phyloP scores from a whole-genome alignment of 2,797 vertebrate species.

The Paratrypauchen microcephalus region DNA sequence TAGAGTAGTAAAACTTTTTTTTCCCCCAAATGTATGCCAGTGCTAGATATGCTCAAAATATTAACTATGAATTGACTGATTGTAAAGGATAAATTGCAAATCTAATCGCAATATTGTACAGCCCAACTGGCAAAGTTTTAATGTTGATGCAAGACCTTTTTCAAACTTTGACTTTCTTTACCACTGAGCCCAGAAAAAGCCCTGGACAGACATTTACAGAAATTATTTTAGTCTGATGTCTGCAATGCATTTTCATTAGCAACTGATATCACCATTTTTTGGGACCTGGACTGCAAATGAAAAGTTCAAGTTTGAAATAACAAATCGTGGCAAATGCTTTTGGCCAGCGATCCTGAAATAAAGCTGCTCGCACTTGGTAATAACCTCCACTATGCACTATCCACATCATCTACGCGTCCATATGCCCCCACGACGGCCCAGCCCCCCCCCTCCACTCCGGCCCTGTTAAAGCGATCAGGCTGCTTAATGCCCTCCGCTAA shows the following conservation, averaged over 20 bases:
- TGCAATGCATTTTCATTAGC: constrained; percentile 29
- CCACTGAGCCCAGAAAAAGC: neutral
- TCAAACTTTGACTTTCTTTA: neutral
- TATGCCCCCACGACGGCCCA: constrained; percentile 13
- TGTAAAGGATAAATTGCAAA: no score
- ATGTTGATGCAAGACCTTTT: neutral
- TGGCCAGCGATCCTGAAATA: neutral
- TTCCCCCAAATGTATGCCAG: no score
- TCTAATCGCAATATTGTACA: neutral
- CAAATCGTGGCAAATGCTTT: neutral
- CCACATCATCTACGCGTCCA: constrained; percentile 34
- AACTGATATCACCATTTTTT: constrained; percentile 4
- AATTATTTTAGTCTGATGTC: constrained; percentile 6
- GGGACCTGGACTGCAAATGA: neutral
- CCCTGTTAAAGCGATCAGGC: constrained; percentile 66
- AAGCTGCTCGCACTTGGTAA: constrained; percentile 7
- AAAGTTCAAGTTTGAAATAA: constrained; percentile 13
- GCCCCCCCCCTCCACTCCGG: constrained; percentile 23
- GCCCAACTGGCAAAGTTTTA: neutral
- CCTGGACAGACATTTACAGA: neutral
- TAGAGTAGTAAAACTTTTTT: no score
- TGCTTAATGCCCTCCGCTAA: constrained; percentile 73
- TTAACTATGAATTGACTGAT: no score
- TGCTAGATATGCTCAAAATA: no score
- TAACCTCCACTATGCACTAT: constrained; percentile 25